Evolutionary conservation across 2,113 vertebrate species (phyloP), one percentile per base, ranked within the genome.

Genomic region (Cacatua alba): DNA sequence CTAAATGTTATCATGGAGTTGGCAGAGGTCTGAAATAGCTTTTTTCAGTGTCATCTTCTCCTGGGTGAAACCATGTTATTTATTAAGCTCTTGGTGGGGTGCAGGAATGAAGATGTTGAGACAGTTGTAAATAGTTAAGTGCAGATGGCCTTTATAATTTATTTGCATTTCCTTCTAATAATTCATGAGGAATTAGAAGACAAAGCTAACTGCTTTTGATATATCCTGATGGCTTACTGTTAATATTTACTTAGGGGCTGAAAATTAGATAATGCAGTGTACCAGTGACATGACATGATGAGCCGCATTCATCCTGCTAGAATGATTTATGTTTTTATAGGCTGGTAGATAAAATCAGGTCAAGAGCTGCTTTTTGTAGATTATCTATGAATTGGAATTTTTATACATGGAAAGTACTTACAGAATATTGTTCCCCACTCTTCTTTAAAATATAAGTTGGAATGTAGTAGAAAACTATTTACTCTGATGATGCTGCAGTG

Each of bases 121-220:
- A 37, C 55, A 39, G 88, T 81, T 94, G 65, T 82, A 83, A 90
- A 78, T n/a, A 88, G 51, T 63, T 63, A 31, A 86, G 76, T 62
- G 75, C 79, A 92, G 76, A 75, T 88, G 46, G 72, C 69, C 82
- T 93, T 93, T 78, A 78, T 26, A 23, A 78, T 91, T 88, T 82
- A 88, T 94, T 92, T 93, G 77, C 77, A 76, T 95, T 95, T 92
- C 43, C 55, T 75, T 86, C 43, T 84, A 71, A 75, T 95, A 92
- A 90, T 81, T 96, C 29, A 52, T 75, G 35, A 92, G 62, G 48
- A 93, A 79, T 95, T 75, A 90, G 35, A 88, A 71, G 76, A 55
- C 86, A 97, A 92, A 85, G 57, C 77, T 94, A 87, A 48, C 79
- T 75, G 68, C 44, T 83, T 96, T 86, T 74, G 20, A 46, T 86